phyloP scores from a whole-genome alignment of 1,140 invertebrate genomes.

The Chironomus striatipennis region DNA sequence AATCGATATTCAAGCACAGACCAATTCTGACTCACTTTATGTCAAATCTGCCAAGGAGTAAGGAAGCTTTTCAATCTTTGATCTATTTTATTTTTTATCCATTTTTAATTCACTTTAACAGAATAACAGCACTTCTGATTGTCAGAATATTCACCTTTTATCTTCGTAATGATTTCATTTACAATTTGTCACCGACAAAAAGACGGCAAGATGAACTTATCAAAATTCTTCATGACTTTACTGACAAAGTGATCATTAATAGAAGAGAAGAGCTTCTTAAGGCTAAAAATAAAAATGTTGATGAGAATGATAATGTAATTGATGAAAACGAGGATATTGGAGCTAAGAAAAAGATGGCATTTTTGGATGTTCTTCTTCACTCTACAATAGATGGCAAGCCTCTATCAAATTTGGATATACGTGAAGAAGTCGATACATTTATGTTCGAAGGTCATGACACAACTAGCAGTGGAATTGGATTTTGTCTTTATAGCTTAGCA shows the following conservation, averaged over 20 bases:
- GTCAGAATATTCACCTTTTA: not conserved
- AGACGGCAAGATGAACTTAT: not conserved
- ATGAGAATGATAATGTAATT: not conserved
- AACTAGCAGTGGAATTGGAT: constrained; percentile 48
- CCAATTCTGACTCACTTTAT: constrained; percentile 59
- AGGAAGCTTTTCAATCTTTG: constrained; percentile 27
- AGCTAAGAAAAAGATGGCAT: constrained; percentile 48
- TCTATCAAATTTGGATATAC: constrained; percentile 52
- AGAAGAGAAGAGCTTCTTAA: not conserved
- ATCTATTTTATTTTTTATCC: no score
- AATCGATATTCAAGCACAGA: constrained; percentile 61
- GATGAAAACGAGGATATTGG: constrained; percentile 30
- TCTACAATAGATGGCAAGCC: constrained; percentile 42
- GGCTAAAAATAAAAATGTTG: not conserved
- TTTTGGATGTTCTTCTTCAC: constrained; percentile 60
- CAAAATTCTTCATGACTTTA: constrained; percentile 23
- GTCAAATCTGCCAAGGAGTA: constrained; percentile 58
- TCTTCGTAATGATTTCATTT: not conserved
- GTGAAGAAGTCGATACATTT: constrained; percentile 60
- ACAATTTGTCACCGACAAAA: not conserved
- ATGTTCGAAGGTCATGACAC: constrained; percentile 52
- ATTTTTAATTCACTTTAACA: not conserved
- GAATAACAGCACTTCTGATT: not conserved
- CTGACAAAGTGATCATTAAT: constrained; percentile 1
- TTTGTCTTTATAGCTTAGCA: constrained; percentile 40